Base-by-base conservation (phyloP, 2,113 vertebrate genomes). In the Rostratula benghalensis region DNA sequence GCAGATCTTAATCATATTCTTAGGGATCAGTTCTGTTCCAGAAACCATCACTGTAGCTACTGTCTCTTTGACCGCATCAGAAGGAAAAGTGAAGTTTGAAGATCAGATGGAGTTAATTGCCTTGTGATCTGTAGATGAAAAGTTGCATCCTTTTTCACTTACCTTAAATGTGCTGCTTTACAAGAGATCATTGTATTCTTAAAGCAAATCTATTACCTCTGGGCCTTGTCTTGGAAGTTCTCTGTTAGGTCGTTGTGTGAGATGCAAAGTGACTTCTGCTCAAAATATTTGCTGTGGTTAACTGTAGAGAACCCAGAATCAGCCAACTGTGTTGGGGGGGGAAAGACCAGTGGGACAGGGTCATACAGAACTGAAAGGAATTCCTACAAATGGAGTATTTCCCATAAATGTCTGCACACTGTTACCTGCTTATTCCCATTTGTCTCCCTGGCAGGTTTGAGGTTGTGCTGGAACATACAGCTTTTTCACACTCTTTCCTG, bases 321-420 rank as follows among this genome's bases (percentile, higher is more conserved):
- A 37, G 61, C 39, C 13, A 71, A 31, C 2, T 15, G 11, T 45
- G n/a, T n/a, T n/a, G n/a, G 25, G 28, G 25, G 41, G 18, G 2
- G 45, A 56, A 65, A 27, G n/a, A 48, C 24, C 41, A 48, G 25
- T 20, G 65, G 82, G 35, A 50, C 1, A 3, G 13, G 11, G 16
- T 56, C 25, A 53, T 5, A 33, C 24, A 76, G 53, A 79, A 91
- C 73, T 56, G 1, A 85, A 92, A 85, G 86, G 19, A 94, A 82
- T 77, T 76, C 63, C 25, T 68, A 8, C 6, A 53, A 82, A 83
- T 43, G 48, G 87, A 87, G 64, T 35, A 65, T 77, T 96, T 97
- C 84, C 90, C 93, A 30, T 93, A 95, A 92, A 97, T 97, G 95
- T 91, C 45, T 45, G 31, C 60, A 78, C 3, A 21, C 6, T 21